Evolutionary conservation across 2,113 vertebrate species (phyloP).

Genomic region (Panthera tigris): DNA sequence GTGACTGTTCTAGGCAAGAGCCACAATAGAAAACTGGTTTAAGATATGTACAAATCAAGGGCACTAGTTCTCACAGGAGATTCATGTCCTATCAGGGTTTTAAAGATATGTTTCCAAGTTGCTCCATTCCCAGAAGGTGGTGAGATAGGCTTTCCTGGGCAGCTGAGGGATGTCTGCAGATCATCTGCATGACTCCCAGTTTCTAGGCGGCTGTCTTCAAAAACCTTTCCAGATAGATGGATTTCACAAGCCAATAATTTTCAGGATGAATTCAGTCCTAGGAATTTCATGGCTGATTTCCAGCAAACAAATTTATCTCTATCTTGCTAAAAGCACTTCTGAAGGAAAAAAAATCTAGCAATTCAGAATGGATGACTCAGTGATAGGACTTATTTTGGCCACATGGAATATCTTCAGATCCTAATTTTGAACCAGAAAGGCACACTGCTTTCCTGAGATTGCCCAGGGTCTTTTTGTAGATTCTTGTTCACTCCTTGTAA

Average conservation of each 20-base stretch:
- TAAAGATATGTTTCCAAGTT: background rate
- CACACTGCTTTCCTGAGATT: background rate
- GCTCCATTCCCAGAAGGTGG: background rate
- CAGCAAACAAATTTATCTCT: background rate
- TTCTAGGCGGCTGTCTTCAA: background rate
- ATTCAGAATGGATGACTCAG: background rate
- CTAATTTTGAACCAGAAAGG: background rate
- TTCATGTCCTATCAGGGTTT: background rate
- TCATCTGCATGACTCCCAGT: background rate
- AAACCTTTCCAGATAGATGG: background rate
- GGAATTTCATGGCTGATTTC: constrained; percentile 15
- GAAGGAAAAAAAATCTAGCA: background rate
- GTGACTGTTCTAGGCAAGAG: background rate
- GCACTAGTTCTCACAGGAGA: background rate
- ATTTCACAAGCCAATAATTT: constrained; percentile 36
- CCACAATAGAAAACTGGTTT: background rate
- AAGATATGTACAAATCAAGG: background rate
- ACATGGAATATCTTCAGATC: background rate
- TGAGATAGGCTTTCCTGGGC: background rate
- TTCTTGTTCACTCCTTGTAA: background rate
- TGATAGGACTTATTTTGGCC: background rate
- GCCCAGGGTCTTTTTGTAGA: background rate
- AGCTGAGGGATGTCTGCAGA: background rate
- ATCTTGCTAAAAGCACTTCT: constrained; percentile 18
- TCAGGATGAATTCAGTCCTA: constrained; percentile 29